Evolutionary conservation across 2,113 vertebrate species (phyloP), one percentile per base, ranked within the genome.

Genomic region (Columba livia): DNA sequence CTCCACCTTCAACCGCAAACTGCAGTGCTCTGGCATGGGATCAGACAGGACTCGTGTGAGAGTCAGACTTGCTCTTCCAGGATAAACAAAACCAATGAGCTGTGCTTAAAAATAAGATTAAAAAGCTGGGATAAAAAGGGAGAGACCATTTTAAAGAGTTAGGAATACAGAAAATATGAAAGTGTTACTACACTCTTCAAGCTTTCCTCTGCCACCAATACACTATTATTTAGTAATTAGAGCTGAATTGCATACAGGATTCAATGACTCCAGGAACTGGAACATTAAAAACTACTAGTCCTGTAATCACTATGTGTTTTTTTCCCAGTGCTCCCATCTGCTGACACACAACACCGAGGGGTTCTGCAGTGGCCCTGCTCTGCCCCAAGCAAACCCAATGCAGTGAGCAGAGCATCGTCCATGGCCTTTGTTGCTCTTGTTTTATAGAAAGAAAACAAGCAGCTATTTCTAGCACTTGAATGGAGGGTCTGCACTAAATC

Each of bases 401-500:
- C 40, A 25, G 12, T 4, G 4, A 38, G 10, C 1, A 11, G 2
- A 44, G 20, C 2, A 3, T 8, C 58, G 56, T 12, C 71, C 64
- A 6, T 13, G 18, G 80, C 36, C 42, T 62, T 60, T 65, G 79
- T 32, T 72, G 36, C 32, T 50, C 25, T 21, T 12, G 1, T 8
- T 74, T 25, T 50, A 19, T 1, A 57, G 11, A 28, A 32, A 51
- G 12, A 64, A 36, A 65, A 26, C 1, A 0, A 85, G 13, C 19
- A 29, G 24, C 26, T 18, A 0, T 23, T 65, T 44, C 47, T 25
- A 25, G 32, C 5, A 14, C 32, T 18, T 42, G 11, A 21, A 10
- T 15, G 28, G 26, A 66, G 17, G 57, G 11, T 4, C 20, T 12
- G 4, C 48, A 8, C 9, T 15, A 28, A 26, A 20, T 9, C 48